Evolutionary conservation across 2,797 vertebrate genomes (phyloP).

Genomic region (Oryzias dopingdopingensis): DNA sequence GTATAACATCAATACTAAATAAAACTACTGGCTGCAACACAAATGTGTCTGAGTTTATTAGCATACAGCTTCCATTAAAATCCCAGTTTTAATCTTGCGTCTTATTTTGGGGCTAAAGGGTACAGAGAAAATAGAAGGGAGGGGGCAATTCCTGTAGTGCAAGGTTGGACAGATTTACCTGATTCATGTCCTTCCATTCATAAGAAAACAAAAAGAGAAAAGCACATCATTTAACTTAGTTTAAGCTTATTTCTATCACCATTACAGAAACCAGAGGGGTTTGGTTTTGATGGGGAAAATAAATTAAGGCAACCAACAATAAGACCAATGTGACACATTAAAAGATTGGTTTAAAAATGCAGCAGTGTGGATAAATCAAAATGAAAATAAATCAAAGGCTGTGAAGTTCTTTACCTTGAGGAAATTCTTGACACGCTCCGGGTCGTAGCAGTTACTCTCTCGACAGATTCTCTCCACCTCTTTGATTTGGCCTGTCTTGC

Average conservation of each 20-base stretch:
- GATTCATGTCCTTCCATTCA: constrained; percentile 94
- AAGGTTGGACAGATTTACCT: constrained; percentile 83
- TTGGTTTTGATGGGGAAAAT: neutral
- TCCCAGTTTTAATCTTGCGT: constrained; percentile 82
- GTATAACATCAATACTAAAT: constrained; percentile 5
- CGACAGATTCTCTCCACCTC: constrained; percentile 97
- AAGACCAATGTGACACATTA: too few relatives aligned
- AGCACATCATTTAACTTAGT: constrained; percentile 89
- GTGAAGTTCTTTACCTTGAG: constrained; percentile 82
- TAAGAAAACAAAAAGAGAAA: constrained; percentile 83
- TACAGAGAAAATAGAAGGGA: constrained; percentile 47
- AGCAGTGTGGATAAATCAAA: neutral
- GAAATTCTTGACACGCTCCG: constrained; percentile 96
- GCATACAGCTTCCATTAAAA: constrained; percentile 61
- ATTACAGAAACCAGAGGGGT: constrained; percentile 22
- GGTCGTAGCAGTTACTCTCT: constrained; percentile 97
- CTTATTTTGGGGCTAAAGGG: constrained; percentile 40
- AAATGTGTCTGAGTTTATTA: constrained; percentile 44
- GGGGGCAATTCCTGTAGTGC: constrained; percentile 64
- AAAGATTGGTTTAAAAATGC: too few relatives aligned
- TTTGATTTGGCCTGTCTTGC: constrained; percentile 96
- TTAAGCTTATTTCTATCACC: constrained; percentile 73
- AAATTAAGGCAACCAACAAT: too few relatives aligned
- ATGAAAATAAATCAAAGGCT: neutral
- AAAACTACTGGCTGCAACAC: constrained; percentile 17